Evolutionary conservation across 2,888 invertebrate genomes (phyloP).

Genomic region (Gandaritis pyraliata): DNA sequence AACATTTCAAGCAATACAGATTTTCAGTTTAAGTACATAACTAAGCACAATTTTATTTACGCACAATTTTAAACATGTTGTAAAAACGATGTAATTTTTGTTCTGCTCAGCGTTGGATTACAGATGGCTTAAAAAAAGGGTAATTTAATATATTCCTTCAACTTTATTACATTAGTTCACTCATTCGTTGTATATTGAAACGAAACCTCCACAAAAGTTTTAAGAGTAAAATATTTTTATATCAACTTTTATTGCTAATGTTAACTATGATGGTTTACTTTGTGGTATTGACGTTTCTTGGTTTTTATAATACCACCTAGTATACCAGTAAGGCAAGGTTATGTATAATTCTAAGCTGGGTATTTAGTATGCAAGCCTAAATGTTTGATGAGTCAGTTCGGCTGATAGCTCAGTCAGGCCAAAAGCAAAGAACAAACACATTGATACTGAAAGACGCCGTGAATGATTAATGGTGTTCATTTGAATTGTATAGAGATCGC

Average conservation of each 20-base stretch:
- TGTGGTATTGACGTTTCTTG: no score
- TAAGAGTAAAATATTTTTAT: no score
- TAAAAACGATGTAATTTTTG: slow-evolving; percentile 60
- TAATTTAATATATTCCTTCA: slow-evolving; percentile 54
- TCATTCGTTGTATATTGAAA: background rate
- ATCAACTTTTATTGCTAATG: no score
- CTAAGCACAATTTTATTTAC: slow-evolving; percentile 47
- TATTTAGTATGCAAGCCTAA: slow-evolving; percentile 21
- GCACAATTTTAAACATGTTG: slow-evolving; percentile 36
- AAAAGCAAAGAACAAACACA: slow-evolving; percentile 26
- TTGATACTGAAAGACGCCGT: slow-evolving; percentile 20
- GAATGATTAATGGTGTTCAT: slow-evolving; percentile 21
- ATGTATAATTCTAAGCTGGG: slow-evolving; percentile 4
- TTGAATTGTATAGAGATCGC: slow-evolving; percentile 7
- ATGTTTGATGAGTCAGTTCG: slow-evolving; percentile 29
- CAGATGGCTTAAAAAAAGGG: slow-evolving; percentile 76
- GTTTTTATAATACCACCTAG: background rate
- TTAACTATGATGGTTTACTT: no score
- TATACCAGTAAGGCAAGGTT: background rate
- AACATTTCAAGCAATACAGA: slow-evolving; percentile 32
- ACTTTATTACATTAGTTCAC: no score
- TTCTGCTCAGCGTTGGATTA: slow-evolving; percentile 79
- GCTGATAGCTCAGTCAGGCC: slow-evolving; percentile 23
- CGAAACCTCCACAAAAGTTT: no score
- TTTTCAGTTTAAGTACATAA: slow-evolving; percentile 24